Evolutionary conservation across 2,113 vertebrate species (phyloP), one percentile per base, ranked within the genome.

Genomic region (Agapornis roseicollis): DNA sequence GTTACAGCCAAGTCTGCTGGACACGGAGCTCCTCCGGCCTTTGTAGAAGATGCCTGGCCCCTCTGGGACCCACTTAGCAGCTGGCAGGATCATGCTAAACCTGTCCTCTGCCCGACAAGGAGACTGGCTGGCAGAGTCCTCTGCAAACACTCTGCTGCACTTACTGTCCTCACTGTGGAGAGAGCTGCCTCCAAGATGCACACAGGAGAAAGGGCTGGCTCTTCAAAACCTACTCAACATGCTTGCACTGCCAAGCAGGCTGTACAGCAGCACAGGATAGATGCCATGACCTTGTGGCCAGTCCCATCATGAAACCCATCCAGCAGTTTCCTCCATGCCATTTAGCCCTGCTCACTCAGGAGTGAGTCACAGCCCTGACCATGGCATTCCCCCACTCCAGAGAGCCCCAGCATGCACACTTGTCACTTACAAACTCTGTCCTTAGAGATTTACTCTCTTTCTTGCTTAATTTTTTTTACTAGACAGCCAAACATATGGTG

Each of bases 201-300:
- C 14, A 10, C 0, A 44, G 71, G 31, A 79, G 64, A 90, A 27
- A 11, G 14, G 50, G 10, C 28, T 58, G 74, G 58, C 28, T 92
- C 76, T 37, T 44, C 68, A 24, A 27, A 68, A 60, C 50, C 60
- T 27, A 20, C 50, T 33, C 0, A 0, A 9, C 16, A 5, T 0
- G 3, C 33, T 55, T 2, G 0, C 5, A 1, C 13, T 60, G 74
- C 71, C 6, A 2, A 39, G 74, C 25, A 52, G 37, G 19, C 10
- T 63, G 22, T 46, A 63, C 0, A 1, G 70, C 68, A 74, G 46
- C 1, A 0, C 49, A 52, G 29, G 9, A 23, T 11, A 29, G 60
- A 31, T 37, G 53, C 10, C 70, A 19, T 1, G 0, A 55, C 70
- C 70, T 84, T 16, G 4, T 5, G 29, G 66, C 33, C 4, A 1